These are phyloP conservation scores for Paracyclopina nana DNA, from an alignment of 1,140 invertebrate genomes.

Conservation along the genomic window DNA sequence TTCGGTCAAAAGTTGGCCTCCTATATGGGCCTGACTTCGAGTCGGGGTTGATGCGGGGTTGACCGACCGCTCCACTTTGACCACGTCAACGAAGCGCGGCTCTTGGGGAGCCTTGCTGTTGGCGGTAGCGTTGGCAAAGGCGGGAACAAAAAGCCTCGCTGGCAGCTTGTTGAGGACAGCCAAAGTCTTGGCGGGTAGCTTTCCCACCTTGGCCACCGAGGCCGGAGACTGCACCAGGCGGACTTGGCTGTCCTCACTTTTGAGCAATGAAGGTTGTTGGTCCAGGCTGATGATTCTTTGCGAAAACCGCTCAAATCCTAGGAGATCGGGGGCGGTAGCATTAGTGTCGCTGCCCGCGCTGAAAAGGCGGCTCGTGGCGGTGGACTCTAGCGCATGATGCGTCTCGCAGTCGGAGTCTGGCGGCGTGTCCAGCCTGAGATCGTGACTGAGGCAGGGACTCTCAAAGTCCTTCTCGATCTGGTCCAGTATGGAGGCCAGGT, in stretches of 20 bases:
- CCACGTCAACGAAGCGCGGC: slow-evolving; percentile 7
- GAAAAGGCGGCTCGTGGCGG: too few relatives aligned
- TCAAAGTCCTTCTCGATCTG: slow-evolving; percentile 11
- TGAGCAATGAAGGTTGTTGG: background rate
- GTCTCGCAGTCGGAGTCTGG: slow-evolving; percentile 10
- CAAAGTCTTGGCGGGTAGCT: slow-evolving; percentile 2
- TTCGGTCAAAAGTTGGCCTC: background rate
- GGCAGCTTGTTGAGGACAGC: slow-evolving; percentile 9
- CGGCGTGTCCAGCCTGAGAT: slow-evolving; percentile 2
- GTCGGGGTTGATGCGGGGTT: background rate
- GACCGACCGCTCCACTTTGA: slow-evolving; percentile 10
- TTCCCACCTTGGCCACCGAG: background rate
- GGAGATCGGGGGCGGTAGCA: background rate
- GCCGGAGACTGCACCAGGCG: background rate
- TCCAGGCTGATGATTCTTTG: background rate
- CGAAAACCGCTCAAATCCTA: background rate
- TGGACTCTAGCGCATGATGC: too few relatives aligned
- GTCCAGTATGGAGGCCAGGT: slow-evolving; percentile 5
- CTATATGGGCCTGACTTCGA: background rate
- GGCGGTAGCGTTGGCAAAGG: too few relatives aligned
- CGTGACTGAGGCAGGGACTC: background rate
- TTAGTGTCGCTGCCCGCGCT: too few relatives aligned
- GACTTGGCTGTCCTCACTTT: background rate
- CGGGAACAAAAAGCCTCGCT: background rate
- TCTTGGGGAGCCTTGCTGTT: slow-evolving; percentile 1